Evolutionary conservation across 37 sponge, comb jelly and placozoan genomes (phyloP).

Genomic region (Halichondria panicea): DNA sequence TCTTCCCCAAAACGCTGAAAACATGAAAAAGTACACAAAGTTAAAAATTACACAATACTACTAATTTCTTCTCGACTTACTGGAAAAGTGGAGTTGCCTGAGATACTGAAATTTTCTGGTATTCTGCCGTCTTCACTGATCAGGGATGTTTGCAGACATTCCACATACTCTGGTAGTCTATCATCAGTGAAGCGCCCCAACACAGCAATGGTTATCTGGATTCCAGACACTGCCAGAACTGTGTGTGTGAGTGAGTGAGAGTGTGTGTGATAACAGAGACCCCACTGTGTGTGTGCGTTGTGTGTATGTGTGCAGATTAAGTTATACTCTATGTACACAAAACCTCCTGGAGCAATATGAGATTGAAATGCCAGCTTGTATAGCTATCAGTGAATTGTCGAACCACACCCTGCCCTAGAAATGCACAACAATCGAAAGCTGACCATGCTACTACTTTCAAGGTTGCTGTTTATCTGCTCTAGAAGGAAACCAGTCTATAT

Average conservation of each 20-base stretch:
- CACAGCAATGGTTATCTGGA: constrained; percentile 57
- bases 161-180: constrained; percentile 19
- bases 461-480: no score
- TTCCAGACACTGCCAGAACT: constrained; percentile 32
- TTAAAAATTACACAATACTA: neutral
- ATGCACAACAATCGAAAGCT: no score
- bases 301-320: no score
- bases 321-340: no score
- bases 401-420: no score
- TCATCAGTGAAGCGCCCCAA: constrained; percentile 24
- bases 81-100: constrained; percentile 35
- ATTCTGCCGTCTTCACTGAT: neutral
- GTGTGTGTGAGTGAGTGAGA: constrained; percentile 34
- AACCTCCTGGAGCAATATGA: no score
- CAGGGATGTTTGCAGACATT: constrained; percentile 16
- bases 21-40: neutral
- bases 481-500: no score
- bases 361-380: no score
- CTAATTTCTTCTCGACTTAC: constrained; percentile 28
- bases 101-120: neutral
- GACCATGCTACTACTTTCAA: no score
- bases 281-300: neutral
- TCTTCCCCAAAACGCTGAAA: constrained; percentile 59
- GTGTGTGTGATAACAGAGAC: no score
- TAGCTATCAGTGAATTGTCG: no score